Evolutionary conservation across 1,140 invertebrate genomes (phyloP), one percentile per base, ranked within the genome.

Genomic region (Diachasma alloeum): DNA sequence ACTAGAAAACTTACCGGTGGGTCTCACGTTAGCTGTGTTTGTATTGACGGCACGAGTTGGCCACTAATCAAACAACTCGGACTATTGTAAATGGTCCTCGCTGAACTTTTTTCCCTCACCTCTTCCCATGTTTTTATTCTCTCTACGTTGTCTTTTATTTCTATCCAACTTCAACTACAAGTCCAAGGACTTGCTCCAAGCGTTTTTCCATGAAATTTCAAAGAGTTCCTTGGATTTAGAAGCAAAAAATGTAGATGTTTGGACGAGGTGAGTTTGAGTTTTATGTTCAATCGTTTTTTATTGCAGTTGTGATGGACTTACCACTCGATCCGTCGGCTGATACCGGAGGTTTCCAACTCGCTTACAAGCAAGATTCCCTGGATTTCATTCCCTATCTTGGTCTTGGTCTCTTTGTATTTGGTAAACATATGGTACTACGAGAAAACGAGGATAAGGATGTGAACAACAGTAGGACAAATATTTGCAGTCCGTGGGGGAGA

Each of bases 221-320:
- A 72, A 63, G 11, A 37, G 37, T 63, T 44, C 19, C 37, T 63
- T 59, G 53, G 48, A 59, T 37, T 37, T 26, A 44, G 59, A 24
- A 22, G 75, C 46, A 26, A 72, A 72, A 19, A 78, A 53, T 6
- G 66, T 53, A 53, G 48, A 66, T 67, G 17, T n/a, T 63, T 68
- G 31, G 6, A 72, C 22, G 31, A 59, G 44, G 24, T 63, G 48
- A 53, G 48, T n/a, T 53, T n/a, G n/a, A 53, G 48, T n/a, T 76
- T 56, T 48, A 53, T 26, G 17, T 26, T 59, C 42, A 67, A 17
- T 71, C 22, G 17, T 13, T 79, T 78, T 74, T 37, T 69, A 39
- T 88, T 90, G 19, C 85, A 94, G 93, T 94, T 79, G 90, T 93
- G 15, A 82, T 94, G 68, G 93, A 94, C 77, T 84, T 91, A 63